Evolutionary conservation across 2,888 invertebrate genomes (phyloP), one percentile per base, ranked within the genome.

Genomic region (Orthonevra nobilis): DNA sequence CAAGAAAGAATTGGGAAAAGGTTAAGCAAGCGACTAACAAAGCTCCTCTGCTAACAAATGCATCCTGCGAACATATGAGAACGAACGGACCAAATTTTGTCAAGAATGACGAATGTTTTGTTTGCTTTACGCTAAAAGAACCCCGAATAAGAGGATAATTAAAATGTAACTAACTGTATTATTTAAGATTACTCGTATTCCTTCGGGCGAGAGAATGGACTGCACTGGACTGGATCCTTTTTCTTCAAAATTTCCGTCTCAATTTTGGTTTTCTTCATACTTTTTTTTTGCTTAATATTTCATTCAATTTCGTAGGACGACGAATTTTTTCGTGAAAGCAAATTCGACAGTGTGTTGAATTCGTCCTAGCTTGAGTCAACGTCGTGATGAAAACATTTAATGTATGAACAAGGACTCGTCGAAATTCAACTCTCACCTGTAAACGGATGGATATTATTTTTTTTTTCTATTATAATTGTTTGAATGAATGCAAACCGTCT

Each of bases 91-190:
- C 3, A 23, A 23, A 23, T 4, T n/a, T n/a, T n/a, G n/a, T n/a
- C n/a, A n/a, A n/a, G n/a, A n/a, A 23, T 23, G 23, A 23, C 23
- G 23, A 23, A 23, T 5, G 5, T 23, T 77, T 64, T 77, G 73
- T 72, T 68, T 74, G 64, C n/a, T 70, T 72, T 79, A 56, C 30
- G 19, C 66, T 42, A 56, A 72, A n/a, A 73, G 60, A 70, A 61
- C 23, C 58, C 28, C 63, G 74, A 81, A 81, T 81, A 68, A 50
- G 69, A 68, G 79, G 79, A 81, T 81, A 81, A 81, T 81, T 81
- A 81, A 81, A 81, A 81, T 58, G 74, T 74, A 74, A 81, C 79
- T 81, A 68, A 81, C 79, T 74, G 74, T 73, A 81, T 81, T 81
- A 81, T 58, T 81, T 63, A 50, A 74, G 74, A 81, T 81, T 81